Base-by-base conservation (phyloP, 2,113 vertebrate genomes). In the Malurus alboscapulatus region DNA sequence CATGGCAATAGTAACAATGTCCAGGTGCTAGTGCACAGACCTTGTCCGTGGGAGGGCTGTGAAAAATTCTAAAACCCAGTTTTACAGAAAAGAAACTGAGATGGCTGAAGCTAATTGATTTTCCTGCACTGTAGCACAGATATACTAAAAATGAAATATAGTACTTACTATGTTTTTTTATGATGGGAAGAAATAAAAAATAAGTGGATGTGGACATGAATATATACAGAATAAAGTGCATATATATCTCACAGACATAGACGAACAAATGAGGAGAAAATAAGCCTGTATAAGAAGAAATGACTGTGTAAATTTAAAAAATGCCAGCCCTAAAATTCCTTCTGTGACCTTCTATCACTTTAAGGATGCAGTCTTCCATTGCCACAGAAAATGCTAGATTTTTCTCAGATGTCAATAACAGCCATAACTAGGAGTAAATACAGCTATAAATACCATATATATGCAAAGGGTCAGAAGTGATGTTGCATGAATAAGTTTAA, bases 91-190 rank as follows among this genome's bases (percentile, higher is more conserved):
- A 62, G 62, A 55, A 91, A 69, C 17, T 9, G 71, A 88, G 79
- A 69, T 72, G 32, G 50, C 71, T 83, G 72, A 87, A 94, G 67
- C 50, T 91, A 92, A 95, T 91, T 96, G 82, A 89, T 95, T 95
- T 90, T 93, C 59, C 63, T 80, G 45, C 82, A 55, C 22, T 62
- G 78, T 76, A 90, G 38, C 42, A 65, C 32, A 45, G 90, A 69
- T 93, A 38, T 73, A 73, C 18, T 82, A 88, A 90, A 91, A 93
- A 58, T 85, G 36, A 95, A 91, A 85, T 94, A 76, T 27, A 77
- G 72, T 58, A 38, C 34, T 88, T 73, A 66, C 66, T 90, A 45
- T 34, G 15, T 14, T 69, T 89, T 92, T 90, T 94, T 78, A 40
- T 73, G 87, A 76, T 76, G 53, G 77, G 84, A 91, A 79, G 67